Base-by-base conservation (phyloP, 2,113 vertebrate species). In the Hiodon tergisus region DNA sequence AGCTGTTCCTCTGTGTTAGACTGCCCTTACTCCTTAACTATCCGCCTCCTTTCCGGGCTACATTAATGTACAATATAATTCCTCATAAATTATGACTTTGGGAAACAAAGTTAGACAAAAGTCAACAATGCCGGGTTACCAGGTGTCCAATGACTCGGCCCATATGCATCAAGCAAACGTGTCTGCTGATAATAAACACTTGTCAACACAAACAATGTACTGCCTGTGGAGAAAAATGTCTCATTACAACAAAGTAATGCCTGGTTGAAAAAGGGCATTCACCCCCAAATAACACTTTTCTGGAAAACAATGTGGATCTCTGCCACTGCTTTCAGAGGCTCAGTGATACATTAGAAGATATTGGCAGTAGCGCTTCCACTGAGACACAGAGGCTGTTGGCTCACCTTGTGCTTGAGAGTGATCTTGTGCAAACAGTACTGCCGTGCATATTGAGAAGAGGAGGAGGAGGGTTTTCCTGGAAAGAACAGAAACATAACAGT, bases 381-480 rank as follows among this genome's bases (percentile, higher is more conserved):
- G 16, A 10, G 54, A 7, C 11, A 5, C 6, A 46, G 10, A 61
- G 57, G 46, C 13, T 50, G 58, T 11, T 31, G 5, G 59, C 80
- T 86, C 86, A 92, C 91, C 88, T 92, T 87, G 88, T 82, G 82
- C 76, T 75, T 73, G 69, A 82, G 90, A 88, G 82, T 87, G 90
- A 80, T 88, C 90, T 87, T 92, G 88, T 86, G 88, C 89, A 89
- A 88, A 84, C 83, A 89, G 84, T 79, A 89, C 89, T 84, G 89
- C 87, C 85, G 90, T 80, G 85, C 95, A 99, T 96, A 93, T 84
- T 89, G 94, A 87, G 87, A 96, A 86, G 85, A 94, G 90, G 85
- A 94, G 86, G 82, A 94, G 86, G 83, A 96, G 78, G 83, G 87
- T 86, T 91, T 92, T 96, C 94, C 97, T 99, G 65, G n/a, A 87